phyloP scores from a whole-genome alignment of 2,113 vertebrate species.

The Sylvilagus bachmani region DNA sequence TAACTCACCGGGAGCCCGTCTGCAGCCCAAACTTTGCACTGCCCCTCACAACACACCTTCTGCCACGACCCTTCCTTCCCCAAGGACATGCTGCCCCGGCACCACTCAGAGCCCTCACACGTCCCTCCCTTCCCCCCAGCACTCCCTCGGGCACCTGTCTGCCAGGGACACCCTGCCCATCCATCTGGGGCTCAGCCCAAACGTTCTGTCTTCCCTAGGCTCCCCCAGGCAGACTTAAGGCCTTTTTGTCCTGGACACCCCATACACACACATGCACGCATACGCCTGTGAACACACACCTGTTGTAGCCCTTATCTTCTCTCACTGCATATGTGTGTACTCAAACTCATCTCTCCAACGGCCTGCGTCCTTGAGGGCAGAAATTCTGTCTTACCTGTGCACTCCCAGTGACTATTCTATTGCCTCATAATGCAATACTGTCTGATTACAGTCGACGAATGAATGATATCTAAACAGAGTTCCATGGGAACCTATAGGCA shows the following conservation, averaged over 20 bases:
- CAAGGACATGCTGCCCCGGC: too few species aligned
- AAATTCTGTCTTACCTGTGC: background rate
- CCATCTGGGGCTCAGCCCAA: background rate
- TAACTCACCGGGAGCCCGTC: background rate
- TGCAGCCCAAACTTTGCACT: background rate
- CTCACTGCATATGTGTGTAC: background rate
- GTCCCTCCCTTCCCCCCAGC: background rate
- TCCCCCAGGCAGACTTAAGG: background rate
- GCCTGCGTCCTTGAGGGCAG: background rate
- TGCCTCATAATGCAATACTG: background rate
- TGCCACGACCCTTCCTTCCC: background rate
- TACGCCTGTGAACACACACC: background rate
- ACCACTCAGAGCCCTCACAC: background rate
- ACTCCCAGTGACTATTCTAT: background rate
- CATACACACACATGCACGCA: background rate
- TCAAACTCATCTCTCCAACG: background rate
- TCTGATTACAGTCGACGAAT: conserved; percentile 12
- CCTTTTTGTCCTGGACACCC: background rate
- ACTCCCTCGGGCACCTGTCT: background rate
- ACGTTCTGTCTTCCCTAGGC: background rate
- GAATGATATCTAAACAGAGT: background rate
- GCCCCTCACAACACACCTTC: too few species aligned
- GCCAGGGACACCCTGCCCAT: background rate
- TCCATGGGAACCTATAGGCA: background rate
- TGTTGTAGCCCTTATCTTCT: background rate